phyloP scores from a whole-genome alignment of 1,140 invertebrate genomes.

The Drosophila setifemur region DNA sequence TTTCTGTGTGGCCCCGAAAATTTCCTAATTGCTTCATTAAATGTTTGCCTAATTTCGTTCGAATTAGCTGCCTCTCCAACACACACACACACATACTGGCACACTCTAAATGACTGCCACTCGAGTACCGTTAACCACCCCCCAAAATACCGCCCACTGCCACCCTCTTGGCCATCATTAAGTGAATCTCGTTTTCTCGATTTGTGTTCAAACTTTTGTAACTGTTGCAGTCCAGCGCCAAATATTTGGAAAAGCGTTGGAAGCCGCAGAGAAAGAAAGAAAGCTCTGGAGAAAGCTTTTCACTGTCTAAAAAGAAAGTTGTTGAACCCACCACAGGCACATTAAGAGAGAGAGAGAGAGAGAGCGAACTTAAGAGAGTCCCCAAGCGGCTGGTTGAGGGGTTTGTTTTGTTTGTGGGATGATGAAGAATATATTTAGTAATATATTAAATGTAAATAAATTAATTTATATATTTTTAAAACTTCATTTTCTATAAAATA shows the following conservation, averaged over 20 bases:
- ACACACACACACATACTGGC: constrained; percentile 19
- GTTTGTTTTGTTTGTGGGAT: constrained; percentile 35
- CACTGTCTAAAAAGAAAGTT: neutral
- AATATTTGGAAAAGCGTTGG: neutral
- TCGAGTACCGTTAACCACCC: constrained; percentile 14
- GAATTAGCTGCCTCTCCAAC: constrained; percentile 65
- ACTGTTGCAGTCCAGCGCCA: constrained; percentile 28
- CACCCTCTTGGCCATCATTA: constrained; percentile 14
- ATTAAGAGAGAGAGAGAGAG: neutral
- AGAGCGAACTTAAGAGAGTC: neutral
- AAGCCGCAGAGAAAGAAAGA: neutral
- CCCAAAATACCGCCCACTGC: neutral
- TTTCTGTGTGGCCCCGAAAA: constrained; percentile 22
- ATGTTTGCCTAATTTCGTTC: constrained; percentile 80
- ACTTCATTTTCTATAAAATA: too few relatives aligned
- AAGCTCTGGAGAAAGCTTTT: constrained; percentile 18
- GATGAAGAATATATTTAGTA: too few relatives aligned
- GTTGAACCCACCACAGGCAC: neutral
- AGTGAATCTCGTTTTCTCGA: constrained; percentile 32
- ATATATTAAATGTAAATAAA: too few relatives aligned
- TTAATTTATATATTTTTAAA: too few relatives aligned
- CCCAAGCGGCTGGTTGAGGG: neutral
- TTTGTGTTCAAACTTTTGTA: constrained; percentile 23
- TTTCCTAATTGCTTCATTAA: constrained; percentile 80
- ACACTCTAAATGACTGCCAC: constrained; percentile 29